These are phyloP conservation scores for Trachymyrmex cornetzi DNA, from an alignment of 1,140 invertebrate species.

Conservation along the genomic window DNA sequence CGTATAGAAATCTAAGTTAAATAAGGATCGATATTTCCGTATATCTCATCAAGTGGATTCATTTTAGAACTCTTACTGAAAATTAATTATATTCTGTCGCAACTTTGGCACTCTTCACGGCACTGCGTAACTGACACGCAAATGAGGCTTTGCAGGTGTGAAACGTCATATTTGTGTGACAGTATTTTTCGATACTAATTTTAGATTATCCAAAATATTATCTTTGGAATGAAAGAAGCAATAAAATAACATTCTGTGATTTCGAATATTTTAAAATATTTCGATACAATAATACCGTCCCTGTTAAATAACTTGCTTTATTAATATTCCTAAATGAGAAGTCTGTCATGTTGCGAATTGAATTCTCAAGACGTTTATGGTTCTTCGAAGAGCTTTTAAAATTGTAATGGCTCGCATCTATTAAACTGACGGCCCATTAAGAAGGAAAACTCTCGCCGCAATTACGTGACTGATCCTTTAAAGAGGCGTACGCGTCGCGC, in stretches of 20 bases:
- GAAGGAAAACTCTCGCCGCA: slow-evolving; percentile 30
- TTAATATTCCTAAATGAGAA: neutral
- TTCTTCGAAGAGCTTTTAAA: slow-evolving; percentile 23
- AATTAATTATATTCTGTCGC: slow-evolving; percentile 52
- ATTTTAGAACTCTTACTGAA: slow-evolving; percentile 33
- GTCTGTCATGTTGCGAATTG: neutral
- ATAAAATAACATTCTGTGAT: neutral
- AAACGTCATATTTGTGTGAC: neutral
- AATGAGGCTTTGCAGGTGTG: slow-evolving; percentile 10
- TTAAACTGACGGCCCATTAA: slow-evolving; percentile 63
- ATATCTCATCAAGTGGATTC: slow-evolving; percentile 17
- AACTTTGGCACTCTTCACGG: slow-evolving; percentile 41
- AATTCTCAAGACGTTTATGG: slow-evolving; percentile 46
- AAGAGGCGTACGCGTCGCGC: slow-evolving; percentile 13
- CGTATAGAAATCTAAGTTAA: neutral
- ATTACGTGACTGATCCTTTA: slow-evolving; percentile 32
- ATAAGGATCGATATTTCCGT: slow-evolving; percentile 7
- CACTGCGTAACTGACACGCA: neutral
- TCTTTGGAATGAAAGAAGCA: neutral
- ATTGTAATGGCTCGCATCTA: slow-evolving; percentile 46
- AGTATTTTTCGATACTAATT: slow-evolving; percentile 30
- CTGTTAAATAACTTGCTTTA: neutral
- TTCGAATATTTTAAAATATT: neutral
- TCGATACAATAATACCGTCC: neutral
- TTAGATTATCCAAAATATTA: slow-evolving; percentile 31